phyloP scores from a whole-genome alignment of 2,888 invertebrate species.

The Thyatira batis region DNA sequence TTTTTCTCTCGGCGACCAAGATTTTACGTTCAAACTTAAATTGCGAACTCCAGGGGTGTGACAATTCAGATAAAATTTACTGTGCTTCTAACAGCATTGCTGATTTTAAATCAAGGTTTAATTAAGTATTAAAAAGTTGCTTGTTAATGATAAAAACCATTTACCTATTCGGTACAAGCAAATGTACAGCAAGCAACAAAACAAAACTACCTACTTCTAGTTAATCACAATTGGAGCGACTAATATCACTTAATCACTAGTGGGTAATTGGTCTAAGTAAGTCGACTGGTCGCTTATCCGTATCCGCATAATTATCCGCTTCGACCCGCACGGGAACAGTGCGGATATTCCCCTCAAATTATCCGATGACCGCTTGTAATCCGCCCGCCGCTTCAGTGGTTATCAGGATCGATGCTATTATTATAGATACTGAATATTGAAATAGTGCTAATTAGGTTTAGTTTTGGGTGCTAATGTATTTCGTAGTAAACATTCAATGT shows the following conservation, averaged over 20 bases:
- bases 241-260: constrained; percentile 33
- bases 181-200: neutral
- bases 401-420: constrained; percentile 33
- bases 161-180: neutral
- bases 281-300: constrained; percentile 34
- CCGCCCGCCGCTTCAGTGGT: constrained; percentile 40
- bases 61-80: constrained; percentile 51
- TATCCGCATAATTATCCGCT: constrained; percentile 46
- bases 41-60: constrained; percentile 61
- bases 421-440: constrained; percentile 18
- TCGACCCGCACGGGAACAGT: constrained; percentile 24
- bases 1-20: constrained; percentile 55
- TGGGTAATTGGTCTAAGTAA: constrained; percentile 44
- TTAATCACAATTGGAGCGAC: neutral
- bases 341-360: constrained; percentile 57
- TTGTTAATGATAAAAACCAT: neutral
- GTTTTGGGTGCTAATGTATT: constrained; percentile 16
- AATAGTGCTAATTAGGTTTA: constrained; percentile 22
- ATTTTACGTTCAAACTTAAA: constrained; percentile 74
- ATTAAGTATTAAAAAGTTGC: neutral
- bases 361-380: constrained; percentile 61
- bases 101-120: neutral
- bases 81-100: constrained; percentile 13
- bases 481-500: neutral
- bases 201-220: neutral